Evolutionary conservation across 1,140 invertebrate species (phyloP), one percentile per base, ranked within the genome.

Genomic region (Drosophila sulfurigaster): DNA sequence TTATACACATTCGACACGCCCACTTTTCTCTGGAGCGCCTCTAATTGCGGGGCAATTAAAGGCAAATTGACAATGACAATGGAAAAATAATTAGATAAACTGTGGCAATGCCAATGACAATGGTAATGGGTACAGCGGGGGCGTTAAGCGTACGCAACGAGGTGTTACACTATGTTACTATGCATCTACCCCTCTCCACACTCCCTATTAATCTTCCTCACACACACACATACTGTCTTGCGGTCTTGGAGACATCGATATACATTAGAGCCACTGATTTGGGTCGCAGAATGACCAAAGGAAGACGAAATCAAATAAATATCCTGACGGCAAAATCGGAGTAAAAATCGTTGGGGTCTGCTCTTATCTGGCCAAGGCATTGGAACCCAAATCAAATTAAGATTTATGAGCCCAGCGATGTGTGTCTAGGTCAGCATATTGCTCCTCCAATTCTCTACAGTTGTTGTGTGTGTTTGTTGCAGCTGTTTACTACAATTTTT

Each of bases 361-460:
- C 11, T 38, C 43, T n/a, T 52, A 10, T 38, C 41, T 68, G 28
- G 59, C 11, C 10, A 52, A 28, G 54, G 51, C 68, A 65, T 30
- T 46, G 59, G 52, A 69, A 83, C 85, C 83, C 85, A 88, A 88
- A 88, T 88, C 83, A 88, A 88, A 88, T 88, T 88, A 85, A 88
- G 83, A 88, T 88, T 88, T 88, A 89, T 88, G 83, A 83, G 85
- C 68, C 66, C 83, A 89, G 51, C 82, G 85, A 89, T 89, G 85
- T 89, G 85, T 89, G 83, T 78, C 80, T 83, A 88, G 83, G 83
- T 88, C 83, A 88, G 49, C 56, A 32, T 43, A 46, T 56, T 52
- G 56, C 32, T 51, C n/a, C 43, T 57, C 15, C 32, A 25, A 25
- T 25, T 57, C 6, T 56, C 3, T 15, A 1, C 30, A 15, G 46